Evolutionary conservation across 2,113 vertebrate genomes (phyloP), one percentile per base, ranked within the genome.

Genomic region (Carettochelys insculpta): DNA sequence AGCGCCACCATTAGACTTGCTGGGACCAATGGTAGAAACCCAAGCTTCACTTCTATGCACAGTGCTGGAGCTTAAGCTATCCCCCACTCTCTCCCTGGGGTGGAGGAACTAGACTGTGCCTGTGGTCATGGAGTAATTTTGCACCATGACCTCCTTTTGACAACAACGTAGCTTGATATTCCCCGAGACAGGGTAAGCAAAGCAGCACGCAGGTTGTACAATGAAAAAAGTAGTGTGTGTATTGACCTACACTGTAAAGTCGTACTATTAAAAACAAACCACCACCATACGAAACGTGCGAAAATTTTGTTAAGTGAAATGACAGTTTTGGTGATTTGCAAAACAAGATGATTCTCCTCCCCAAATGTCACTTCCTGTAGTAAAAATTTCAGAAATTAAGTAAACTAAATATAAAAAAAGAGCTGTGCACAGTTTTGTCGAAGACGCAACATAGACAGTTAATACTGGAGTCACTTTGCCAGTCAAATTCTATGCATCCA

Each of bases 341-440:
- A 9, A 11, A 12, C 17, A 50, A 77, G 47, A 34, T 22, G 19
- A 12, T 7, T 0, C 4, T 29, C 29, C 34, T 82, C 13, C 9
- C 0, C 41, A 75, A 43, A 11, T 3, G 3, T 3, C 1, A 0
- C 5, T 48, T 16, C 10, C 27, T n/a, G 50, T 71, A 50, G 6
- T 31, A 29, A 38, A 29, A 17, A 43, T 27, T 41, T 17, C 51
- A 25, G 14, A 4, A 71, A 24, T 1, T 6, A 27, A 48, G 6
- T 1, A 9, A 11, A 43, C 10, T 0, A 34, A 61, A 24, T 31
- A 7, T 1, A 6, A 11, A 43, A n/a, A 8, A 22, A 34, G 4
- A 13, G 2, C 5, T 27, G 34, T 2, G 0, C 58, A 4, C 1
- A 16, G 4, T 16, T 29, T 22, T 9, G 38, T 7, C 12, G n/a